These are phyloP conservation scores for Bombylius discolor DNA, from an alignment of 2,888 invertebrate genomes.

Conservation along the genomic window DNA sequence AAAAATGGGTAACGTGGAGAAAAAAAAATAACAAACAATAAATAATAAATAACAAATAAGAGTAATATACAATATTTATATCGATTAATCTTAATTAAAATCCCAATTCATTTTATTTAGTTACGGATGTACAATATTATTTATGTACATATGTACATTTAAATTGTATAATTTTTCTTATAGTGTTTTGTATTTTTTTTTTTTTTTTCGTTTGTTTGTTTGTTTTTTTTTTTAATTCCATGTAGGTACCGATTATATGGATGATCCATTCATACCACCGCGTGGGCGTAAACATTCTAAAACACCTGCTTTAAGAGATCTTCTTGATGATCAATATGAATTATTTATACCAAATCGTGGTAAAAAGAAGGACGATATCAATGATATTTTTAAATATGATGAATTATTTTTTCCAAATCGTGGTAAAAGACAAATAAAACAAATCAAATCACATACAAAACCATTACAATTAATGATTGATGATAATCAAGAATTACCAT, in stretches of 20 bases:
- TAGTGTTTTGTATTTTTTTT: neutral
- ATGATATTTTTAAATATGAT: conserved; percentile 33
- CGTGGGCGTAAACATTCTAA: conserved; percentile 28
- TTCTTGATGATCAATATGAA: conserved; percentile 26
- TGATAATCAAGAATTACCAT: neutral
- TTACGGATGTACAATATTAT: neutral
- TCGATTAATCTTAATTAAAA: neutral
- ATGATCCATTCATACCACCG: conserved; percentile 31
- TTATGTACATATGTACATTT: too few species aligned
- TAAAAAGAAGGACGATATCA: conserved; percentile 30
- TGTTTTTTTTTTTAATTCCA: neutral
- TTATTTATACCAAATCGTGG: conserved; percentile 36
- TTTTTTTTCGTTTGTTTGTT: too few species aligned
- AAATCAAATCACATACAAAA: neutral
- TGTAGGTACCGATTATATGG: neutral
- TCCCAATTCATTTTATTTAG: neutral
- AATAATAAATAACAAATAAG: neutral
- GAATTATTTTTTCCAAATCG: conserved; percentile 35
- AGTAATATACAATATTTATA: neutral
- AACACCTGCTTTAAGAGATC: conserved; percentile 22
- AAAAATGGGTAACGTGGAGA: conserved; percentile 3
- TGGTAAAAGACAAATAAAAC: conserved; percentile 23
- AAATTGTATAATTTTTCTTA: neutral
- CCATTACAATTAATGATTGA: neutral
- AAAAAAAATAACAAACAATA: too few species aligned